These are phyloP conservation scores for Epizoanthus ramosus DNA, from an alignment of 92 coral and sea anemone genomes.

Conservation along the genomic window DNA sequence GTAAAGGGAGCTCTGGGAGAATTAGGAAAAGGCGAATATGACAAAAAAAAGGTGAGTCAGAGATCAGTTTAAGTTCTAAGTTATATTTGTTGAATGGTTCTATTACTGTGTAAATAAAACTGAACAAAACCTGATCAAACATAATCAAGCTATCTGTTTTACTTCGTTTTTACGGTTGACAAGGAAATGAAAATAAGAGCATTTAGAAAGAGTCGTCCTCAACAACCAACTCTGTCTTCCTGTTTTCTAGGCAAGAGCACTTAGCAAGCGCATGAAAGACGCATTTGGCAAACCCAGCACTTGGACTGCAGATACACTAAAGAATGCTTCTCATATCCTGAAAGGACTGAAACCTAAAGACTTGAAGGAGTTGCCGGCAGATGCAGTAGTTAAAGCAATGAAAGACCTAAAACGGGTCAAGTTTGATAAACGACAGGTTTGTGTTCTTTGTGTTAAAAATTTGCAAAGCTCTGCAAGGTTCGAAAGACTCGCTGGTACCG, in stretches of 20 bases:
- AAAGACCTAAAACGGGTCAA: slow-evolving; percentile 6
- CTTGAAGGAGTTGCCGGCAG: slow-evolving; percentile 15
- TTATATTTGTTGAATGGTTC: background rate
- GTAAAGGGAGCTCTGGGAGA: slow-evolving; percentile 32
- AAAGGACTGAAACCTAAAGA: slow-evolving; percentile 35
- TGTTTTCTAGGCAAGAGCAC: background rate
- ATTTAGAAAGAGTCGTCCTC: background rate
- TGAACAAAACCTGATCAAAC: too few species aligned
- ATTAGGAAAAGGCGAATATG: slow-evolving; percentile 2
- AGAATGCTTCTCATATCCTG: slow-evolving; percentile 10
- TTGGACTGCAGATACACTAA: slow-evolving; percentile 18
- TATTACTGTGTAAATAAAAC: background rate
- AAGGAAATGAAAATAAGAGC: too few species aligned
- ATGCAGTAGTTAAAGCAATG: slow-evolving; percentile 18
- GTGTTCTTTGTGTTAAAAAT: background rate
- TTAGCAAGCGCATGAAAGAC: slow-evolving; percentile 30
- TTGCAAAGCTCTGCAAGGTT: too few species aligned
- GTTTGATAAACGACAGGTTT: slow-evolving; percentile 21
- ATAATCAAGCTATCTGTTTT: too few species aligned
- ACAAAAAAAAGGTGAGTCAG: slow-evolving; percentile 1
- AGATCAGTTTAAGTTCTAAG: background rate
- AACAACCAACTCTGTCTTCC: background rate
- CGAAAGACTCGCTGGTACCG: too few species aligned
- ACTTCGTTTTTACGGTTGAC: too few species aligned
- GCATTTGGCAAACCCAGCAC: slow-evolving; percentile 3